Conservation (phyloP, 2,888 invertebrate genomes). For the Drosophila suboccidentalis region DNA sequence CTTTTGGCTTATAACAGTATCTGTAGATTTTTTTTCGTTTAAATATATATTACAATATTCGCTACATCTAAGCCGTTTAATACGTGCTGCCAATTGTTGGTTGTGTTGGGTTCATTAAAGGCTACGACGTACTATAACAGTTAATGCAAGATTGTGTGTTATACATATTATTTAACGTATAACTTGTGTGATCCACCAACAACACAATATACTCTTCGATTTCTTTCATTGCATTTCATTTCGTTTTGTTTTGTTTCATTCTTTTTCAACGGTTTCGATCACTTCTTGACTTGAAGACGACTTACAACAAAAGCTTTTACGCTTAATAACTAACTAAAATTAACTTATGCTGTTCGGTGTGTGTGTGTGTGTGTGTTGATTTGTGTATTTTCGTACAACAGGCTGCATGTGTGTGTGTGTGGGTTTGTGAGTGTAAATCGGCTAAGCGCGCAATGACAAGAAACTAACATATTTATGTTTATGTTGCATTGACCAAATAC, state of each 20-base stretch:
- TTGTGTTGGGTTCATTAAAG: background rate
- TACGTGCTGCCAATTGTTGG: slow-evolving; percentile 16
- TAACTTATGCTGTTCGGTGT: slow-evolving; percentile 43
- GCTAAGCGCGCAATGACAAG: slow-evolving; percentile 9
- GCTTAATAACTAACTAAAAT: slow-evolving; percentile 32
- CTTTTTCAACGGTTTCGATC: slow-evolving; percentile 9
- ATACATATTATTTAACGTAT: slow-evolving; percentile 19
- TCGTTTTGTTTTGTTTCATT: background rate
- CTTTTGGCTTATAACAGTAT: slow-evolving; percentile 41
- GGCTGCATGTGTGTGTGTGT: slow-evolving; percentile 11
- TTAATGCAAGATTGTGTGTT: slow-evolving; percentile 10
- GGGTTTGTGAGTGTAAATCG: slow-evolving; percentile 15
- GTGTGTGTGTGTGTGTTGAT: background rate
- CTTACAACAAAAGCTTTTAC: slow-evolving; percentile 14
- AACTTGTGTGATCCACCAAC: slow-evolving; percentile 8
- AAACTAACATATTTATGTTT: background rate
- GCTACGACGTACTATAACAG: slow-evolving; percentile 33
- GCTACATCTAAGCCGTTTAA: slow-evolving; percentile 26
- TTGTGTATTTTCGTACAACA: slow-evolving; percentile 6
- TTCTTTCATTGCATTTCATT: background rate
- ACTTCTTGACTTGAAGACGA: slow-evolving; percentile 23
- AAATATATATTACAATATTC: slow-evolving; percentile 36
- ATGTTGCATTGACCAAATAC: background rate
- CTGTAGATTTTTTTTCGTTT: slow-evolving; percentile 8
- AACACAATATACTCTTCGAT: slow-evolving; percentile 12